phyloP scores from a whole-genome alignment of 2,797 vertebrate species.

The Gorsachius magnificus region DNA sequence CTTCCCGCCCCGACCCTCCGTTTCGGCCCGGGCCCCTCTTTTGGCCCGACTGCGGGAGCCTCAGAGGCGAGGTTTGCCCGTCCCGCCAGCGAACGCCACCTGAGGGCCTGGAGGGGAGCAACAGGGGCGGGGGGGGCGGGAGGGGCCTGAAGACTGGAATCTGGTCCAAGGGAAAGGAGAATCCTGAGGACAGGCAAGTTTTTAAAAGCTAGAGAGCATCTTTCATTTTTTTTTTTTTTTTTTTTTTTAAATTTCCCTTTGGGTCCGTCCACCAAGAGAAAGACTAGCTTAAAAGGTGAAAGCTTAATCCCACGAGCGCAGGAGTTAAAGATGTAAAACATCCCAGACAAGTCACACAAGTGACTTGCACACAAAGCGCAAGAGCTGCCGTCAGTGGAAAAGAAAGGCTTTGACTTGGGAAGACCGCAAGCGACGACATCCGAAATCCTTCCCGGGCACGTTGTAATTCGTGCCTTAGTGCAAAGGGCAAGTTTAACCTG shows the following conservation, averaged over 20 bases:
- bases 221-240: not conserved
- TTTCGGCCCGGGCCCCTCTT: no score
- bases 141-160: fast-evolving
- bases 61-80: no score
- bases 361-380: not conserved
- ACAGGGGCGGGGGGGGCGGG: fast-evolving
- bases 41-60: not conserved
- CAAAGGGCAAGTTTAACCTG: not conserved
- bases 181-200: not conserved
- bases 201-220: not conserved
- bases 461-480: not conserved
- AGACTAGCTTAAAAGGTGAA: not conserved
- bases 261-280: not conserved
- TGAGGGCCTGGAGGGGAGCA: not conserved
- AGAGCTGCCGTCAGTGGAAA: not conserved
- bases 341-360: not conserved
- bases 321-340: not conserved
- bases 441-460: not conserved
- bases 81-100: no score
- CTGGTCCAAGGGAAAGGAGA: not conserved
- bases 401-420: not conserved
- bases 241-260: not conserved
- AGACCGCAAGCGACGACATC: fast-evolving
- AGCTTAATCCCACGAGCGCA: not conserved
- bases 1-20: no score